phyloP scores from a whole-genome alignment of 2,113 vertebrate species.

The Sterna hirundo region DNA sequence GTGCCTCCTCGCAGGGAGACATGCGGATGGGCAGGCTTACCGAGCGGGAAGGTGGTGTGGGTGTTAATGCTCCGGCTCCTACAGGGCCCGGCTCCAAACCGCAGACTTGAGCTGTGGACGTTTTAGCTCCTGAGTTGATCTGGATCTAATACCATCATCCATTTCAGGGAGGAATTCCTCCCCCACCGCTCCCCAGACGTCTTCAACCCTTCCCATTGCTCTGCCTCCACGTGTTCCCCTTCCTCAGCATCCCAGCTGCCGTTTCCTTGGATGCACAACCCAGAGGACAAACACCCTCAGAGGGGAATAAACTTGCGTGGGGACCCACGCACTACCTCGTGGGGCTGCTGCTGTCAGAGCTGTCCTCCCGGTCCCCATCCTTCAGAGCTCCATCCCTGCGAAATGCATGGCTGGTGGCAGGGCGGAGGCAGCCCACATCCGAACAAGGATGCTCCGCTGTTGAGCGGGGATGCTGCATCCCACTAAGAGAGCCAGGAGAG shows the following conservation, averaged over 20 bases:
- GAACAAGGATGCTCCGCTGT: rapidly evolving
- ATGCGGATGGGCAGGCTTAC: not conserved
- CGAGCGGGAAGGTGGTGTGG: not conserved
- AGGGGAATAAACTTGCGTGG: rapidly evolving
- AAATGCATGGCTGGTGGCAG: rapidly evolving
- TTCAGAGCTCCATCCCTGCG: not conserved
- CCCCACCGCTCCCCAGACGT: rapidly evolving
- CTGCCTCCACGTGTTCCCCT: not conserved
- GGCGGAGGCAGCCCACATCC: not conserved
- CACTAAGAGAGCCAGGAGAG: rapidly evolving
- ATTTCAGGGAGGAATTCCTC: not conserved
- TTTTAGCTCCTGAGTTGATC: conserved; percentile 26
- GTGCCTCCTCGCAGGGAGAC: conserved; percentile 1
- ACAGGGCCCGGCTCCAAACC: conserved; percentile 26
- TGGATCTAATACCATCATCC: conserved; percentile 34
- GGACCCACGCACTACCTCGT: rapidly evolving
- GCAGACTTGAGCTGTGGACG: not conserved
- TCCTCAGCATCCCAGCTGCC: not conserved
- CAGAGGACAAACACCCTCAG: not conserved
- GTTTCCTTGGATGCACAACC: not conserved
- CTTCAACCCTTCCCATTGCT: not conserved
- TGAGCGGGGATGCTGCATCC: not conserved
- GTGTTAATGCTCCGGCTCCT: conserved; percentile 40
- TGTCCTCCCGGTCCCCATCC: rapidly evolving
- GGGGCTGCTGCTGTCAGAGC: not conserved